Base-by-base conservation (phyloP, 2,113 vertebrate genomes). In the Picathartes gymnocephalus region DNA sequence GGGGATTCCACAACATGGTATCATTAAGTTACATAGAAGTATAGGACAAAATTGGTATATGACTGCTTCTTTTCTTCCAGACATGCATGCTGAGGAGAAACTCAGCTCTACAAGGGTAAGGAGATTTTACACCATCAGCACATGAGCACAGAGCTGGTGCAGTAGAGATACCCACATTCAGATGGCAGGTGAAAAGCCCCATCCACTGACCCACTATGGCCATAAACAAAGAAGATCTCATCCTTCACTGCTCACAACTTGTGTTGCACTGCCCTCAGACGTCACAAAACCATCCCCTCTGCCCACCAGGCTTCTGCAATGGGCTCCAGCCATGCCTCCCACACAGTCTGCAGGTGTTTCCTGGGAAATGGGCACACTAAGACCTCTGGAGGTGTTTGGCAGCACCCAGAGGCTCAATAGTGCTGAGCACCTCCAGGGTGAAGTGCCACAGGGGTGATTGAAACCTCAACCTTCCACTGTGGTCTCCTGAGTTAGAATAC, bases 361-460 rank as follows among this genome's bases (percentile, higher is more conserved):
- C 74, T 44, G 12, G 40, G 20, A 61, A 64, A 74, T 0, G 1
- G 7, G 23, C 17, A 42, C 13, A 1, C 16, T 28, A 4, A 8
- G 14, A 5, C 11, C 11, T 83, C 85, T 27, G 18, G 30, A 77
- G 23, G 27, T 21, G 17, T 20, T 86, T 58, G 61, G 53, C 61
- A 90, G 25, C 16, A 28, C 45, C 22, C 60, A 89, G 62, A 35
- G 25, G 28, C 25, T 86, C 50, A 66, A 13, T 0, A 73, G 44
- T 4, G 1, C 30, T 70, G 15, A 73, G 60, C 10, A 30, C 17
- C 35, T 60, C 33, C 30, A 56, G 21, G 9, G 4, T 22, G 13
- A 83, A 73, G n/a, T 3, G 10, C 17, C 18, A 10, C 0, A 2
- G 13, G 21, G 20, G 3, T 1, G 0, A 42, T 0, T 39, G 57